A percentile compares a stretch with the other conserved stretches of the same genome.
These are phyloP conservation scores for Syrphus vitripennis DNA, from an alignment of 2,888 invertebrate species.

Conservation along the genomic window DNA sequence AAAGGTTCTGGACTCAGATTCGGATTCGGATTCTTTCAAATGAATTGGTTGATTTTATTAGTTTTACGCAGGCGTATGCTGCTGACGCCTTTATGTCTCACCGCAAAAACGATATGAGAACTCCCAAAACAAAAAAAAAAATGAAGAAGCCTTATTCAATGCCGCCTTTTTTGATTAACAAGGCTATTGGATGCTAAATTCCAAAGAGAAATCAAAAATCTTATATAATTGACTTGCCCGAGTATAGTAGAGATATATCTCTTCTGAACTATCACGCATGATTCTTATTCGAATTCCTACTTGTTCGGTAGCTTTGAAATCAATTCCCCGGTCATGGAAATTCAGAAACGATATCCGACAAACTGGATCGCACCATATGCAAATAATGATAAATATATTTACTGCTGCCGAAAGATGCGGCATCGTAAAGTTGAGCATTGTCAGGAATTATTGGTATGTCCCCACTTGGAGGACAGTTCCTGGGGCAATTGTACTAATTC, in stretches of 20 bases:
- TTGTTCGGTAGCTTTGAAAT: slow-evolving; percentile 69
- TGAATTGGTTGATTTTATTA: slow-evolving; percentile 58
- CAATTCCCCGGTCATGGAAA: slow-evolving; percentile 40
- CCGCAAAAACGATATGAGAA: slow-evolving; percentile 44
- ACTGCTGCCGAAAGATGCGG: slow-evolving; percentile 21
- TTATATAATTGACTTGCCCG: slow-evolving; percentile 60
- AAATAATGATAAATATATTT: slow-evolving; percentile 70
- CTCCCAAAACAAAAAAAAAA: slow-evolving; percentile 2
- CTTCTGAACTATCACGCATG: slow-evolving; percentile 24
- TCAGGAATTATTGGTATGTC: slow-evolving; percentile 68
- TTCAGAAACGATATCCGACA: slow-evolving; percentile 41
- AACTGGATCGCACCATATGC: slow-evolving; percentile 67
- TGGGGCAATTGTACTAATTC: slow-evolving; percentile 68
- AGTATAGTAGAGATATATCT: neutral
- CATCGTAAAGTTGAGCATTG: slow-evolving; percentile 46
- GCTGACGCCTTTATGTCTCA: slow-evolving; percentile 65
- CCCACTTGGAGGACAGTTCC: slow-evolving; percentile 46
- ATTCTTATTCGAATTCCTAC: slow-evolving; percentile 41
- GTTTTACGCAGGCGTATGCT: slow-evolving; percentile 30
- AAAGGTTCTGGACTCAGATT: slow-evolving; percentile 20
- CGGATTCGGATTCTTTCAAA: slow-evolving; percentile 24
- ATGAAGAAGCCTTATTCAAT: slow-evolving; percentile 2
- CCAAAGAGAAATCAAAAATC: slow-evolving; percentile 67
- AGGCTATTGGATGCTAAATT: slow-evolving; percentile 66
- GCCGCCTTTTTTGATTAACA: slow-evolving; percentile 66